Evolutionary conservation across 1,140 invertebrate species (phyloP), one percentile per base, ranked within the genome.

Genomic region (Calosoma granatense): DNA sequence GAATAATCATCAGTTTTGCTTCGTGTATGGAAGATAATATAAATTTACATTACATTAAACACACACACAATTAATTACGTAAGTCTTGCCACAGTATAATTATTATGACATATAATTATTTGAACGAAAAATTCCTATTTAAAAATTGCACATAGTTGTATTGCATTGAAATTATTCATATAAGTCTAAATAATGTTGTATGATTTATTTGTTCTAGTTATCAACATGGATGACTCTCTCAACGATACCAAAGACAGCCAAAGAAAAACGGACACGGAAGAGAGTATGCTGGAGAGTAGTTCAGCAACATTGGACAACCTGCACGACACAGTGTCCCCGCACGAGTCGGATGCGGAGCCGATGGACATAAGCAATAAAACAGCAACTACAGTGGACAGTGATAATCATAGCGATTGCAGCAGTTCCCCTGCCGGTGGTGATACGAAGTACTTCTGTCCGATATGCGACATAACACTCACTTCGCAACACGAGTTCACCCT

Each of bases 401-500:
- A 54, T 54, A 59, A 54, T 26, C 53, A 65, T 1, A 70, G 66
- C 60, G 67, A 70, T 23, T 66, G 65, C 56, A 68, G 65, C 52
- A n/a, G n/a, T n/a, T 64, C 65, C 15, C 65, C 65, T n/a, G n/a
- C n/a, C 4, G 14, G 19, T 12, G 69, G 70, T 22, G 73, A 74
- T 58, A 69, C 72, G 55, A 77, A 75, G 59, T 77, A 73, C 61
- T 55, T 74, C 1, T 87, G 84, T 69, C 83, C 83, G 6, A 78
- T 85, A 47, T 87, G 85, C 69, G 74, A 79, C 22, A 74, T 75
- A 21, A 75, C 78, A 39, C 70, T 85, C 30, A 69, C 72, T 11
- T 79, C 78, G 22, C 78, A 79, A 53, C 81, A 84, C 64, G 80
- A 84, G 26, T 82, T 86, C 64, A 87, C 85, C 9, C 71, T 81